phyloP scores from a whole-genome alignment of 1,140 invertebrate species.

The Microplitis mediator region DNA sequence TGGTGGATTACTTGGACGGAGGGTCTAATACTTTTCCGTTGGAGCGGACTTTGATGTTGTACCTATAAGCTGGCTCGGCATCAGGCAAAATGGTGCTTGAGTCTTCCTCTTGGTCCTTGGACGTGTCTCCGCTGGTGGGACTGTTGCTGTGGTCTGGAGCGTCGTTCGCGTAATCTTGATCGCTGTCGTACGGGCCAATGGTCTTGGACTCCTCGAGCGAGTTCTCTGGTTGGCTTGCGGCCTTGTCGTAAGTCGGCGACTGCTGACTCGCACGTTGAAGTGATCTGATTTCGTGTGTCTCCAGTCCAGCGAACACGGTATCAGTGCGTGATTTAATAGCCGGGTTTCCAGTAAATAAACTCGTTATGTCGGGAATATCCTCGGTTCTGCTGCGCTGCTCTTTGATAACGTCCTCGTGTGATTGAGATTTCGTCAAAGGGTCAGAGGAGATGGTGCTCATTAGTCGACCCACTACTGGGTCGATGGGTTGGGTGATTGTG shows the following conservation, averaged over 20 bases:
- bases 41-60: conserved; percentile 59
- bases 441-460: conserved; percentile 17
- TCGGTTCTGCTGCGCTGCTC: conserved; percentile 36
- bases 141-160: conserved; percentile 38
- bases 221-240: conserved; percentile 15
- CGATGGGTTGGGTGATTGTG: conserved; percentile 5
- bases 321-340: conserved; percentile 40
- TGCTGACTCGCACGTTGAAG: conserved; percentile 27
- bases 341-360: conserved; percentile 48
- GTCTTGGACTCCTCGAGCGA: conserved; percentile 46
- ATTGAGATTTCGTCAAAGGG: not conserved
- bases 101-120: conserved; percentile 55
- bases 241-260: conserved; percentile 13
- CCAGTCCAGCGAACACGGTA: conserved; percentile 51
- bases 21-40: conserved; percentile 62
- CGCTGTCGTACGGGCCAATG: conserved; percentile 54
- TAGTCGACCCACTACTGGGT: conserved; percentile 33
- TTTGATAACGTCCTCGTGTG: not conserved
- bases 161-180: conserved; percentile 51
- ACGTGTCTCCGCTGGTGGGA: not conserved
- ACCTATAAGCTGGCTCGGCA: conserved; percentile 58
- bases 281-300: conserved; percentile 51
- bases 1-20: conserved; percentile 57
- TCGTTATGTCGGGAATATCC: conserved; percentile 54
- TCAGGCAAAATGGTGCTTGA: conserved; percentile 57